Percentiles rank a stretch among this genome's conserved stretches.
These are phyloP conservation scores for Eupithecia subfuscata DNA, from an alignment of 2,888 invertebrate species.

Conservation along the genomic window DNA sequence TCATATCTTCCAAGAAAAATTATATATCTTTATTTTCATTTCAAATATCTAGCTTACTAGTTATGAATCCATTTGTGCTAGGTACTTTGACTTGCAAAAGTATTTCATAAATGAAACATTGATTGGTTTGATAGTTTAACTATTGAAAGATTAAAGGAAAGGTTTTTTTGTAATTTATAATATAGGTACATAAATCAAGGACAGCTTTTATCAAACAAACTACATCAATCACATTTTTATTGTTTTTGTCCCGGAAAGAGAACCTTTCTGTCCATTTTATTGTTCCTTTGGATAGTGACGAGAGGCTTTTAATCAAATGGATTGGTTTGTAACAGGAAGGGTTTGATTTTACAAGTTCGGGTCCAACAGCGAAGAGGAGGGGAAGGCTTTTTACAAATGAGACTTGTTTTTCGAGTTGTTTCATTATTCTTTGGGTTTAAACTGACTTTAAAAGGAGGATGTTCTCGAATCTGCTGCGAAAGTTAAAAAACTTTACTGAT, in stretches of 20 bases:
- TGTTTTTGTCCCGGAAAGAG: neutral
- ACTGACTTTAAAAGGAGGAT: neutral
- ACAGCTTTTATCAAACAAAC: neutral
- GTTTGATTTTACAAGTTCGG: conserved; percentile 32
- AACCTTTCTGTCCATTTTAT: conserved; percentile 14
- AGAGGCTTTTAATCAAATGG: conserved; percentile 34
- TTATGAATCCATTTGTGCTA: neutral
- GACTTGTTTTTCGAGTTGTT: conserved; percentile 7
- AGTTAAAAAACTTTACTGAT: neutral
- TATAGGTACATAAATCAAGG: neutral
- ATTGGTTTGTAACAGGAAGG: conserved; percentile 32
- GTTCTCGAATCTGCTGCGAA: neutral
- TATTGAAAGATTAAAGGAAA: neutral
- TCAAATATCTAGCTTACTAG: neutral
- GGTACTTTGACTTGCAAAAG: neutral
- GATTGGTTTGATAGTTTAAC: neutral
- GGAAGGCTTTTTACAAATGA: conserved; percentile 16
- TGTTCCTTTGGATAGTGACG: conserved; percentile 6
- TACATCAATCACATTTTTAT: conserved; percentile 4
- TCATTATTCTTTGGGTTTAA: conserved; percentile 1
- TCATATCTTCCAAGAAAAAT: neutral
- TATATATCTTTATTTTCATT: neutral
- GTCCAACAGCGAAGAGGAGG: conserved; percentile 14
- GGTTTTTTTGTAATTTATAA: neutral
- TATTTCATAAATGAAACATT: neutral